Evolutionary conservation across 2,113 vertebrate genomes (phyloP).

Genomic region (Caretta caretta): DNA sequence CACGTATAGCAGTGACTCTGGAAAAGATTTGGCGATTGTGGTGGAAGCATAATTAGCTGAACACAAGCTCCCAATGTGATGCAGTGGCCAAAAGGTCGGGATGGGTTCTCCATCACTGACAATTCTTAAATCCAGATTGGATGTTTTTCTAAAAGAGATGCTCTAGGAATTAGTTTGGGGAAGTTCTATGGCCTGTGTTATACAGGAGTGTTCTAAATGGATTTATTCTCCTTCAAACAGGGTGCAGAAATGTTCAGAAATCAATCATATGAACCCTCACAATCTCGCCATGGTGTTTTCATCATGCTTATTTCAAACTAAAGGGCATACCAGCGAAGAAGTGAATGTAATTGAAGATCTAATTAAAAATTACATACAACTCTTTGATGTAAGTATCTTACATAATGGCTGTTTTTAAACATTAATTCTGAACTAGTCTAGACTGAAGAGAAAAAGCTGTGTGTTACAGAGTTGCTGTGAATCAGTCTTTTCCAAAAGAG

Average conservation of each 20-base stretch:
- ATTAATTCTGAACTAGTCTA: conserved; percentile 30
- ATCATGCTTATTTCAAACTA: conserved; percentile 94
- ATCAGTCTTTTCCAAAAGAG: not conserved
- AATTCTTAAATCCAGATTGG: not conserved
- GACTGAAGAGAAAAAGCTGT: not conserved
- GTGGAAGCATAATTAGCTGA: not conserved
- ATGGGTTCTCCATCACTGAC: not conserved
- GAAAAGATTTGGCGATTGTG: not conserved
- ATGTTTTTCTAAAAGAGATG: not conserved
- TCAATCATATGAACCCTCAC: conserved; percentile 90
- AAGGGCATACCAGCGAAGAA: conserved; percentile 90
- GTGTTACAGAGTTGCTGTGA: not conserved
- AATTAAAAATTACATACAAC: conserved; percentile 92
- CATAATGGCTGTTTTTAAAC: not conserved
- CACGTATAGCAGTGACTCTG: not conserved
- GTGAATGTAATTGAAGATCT: conserved; percentile 90
- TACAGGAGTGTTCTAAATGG: conserved; percentile 14
- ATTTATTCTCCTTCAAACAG: conserved; percentile 75
- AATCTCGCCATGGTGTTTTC: conserved; percentile 91
- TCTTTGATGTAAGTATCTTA: conserved; percentile 89
- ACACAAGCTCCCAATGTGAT: not conserved
- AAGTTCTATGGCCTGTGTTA: not conserved
- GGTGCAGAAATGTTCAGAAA: conserved; percentile 93
- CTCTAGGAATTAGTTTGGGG: not conserved
- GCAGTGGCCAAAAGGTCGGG: not conserved